Base-by-base conservation (phyloP, 2,113 vertebrate species). In the Piaya cayana region DNA sequence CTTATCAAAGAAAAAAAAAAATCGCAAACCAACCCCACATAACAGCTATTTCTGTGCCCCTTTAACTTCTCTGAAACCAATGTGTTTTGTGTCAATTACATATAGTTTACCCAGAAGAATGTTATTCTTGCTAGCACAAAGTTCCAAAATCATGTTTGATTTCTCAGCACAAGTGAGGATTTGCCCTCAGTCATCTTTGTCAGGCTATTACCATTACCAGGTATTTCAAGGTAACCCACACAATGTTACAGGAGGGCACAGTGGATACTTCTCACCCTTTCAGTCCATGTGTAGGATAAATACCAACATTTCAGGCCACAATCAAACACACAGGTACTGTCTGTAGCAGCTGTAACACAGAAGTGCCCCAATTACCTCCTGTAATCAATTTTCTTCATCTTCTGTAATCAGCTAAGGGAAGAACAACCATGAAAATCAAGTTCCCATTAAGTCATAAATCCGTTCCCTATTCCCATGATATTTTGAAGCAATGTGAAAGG, bases 371-470 rank as follows among this genome's bases (percentile, higher is more conserved):
- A 21, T 69, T 68, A 81, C 42, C 59, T 83, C 30, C n/a, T 55
- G 18, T 29, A 78, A 68, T 20, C 64, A 5, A 47, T 70, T 91
- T 84, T 74, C 68, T 72, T 87, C 19, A 1, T 63, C 58, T 85
- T 82, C 71, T 72, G 30, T 42, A 42, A 74, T 69, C 82, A 93
- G 50, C 45, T 70, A 59, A 94, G 63, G 23, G 39, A 86, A 92
- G 70, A 90, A 70, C 21, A 77, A 92, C 39, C 43, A 43, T 65
- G 78, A 87, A 90, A 90, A 70, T 59, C 56, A 75, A 64, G 71
- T 70, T 80, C 29, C 56, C 39, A 60, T 50, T 74, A 95, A 94
- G 82, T 84, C 53, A 77, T 59, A 82, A 86, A 93, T 86, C 49
- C 58, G 78, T 56, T 90, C 86, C 82, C 52, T 63, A 12, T 49